A percentile compares a stretch with the other conserved stretches of the same genome.
These are phyloP conservation scores for Orchestes rusci DNA, from an alignment of 2,888 invertebrate species.

Conservation along the genomic window DNA sequence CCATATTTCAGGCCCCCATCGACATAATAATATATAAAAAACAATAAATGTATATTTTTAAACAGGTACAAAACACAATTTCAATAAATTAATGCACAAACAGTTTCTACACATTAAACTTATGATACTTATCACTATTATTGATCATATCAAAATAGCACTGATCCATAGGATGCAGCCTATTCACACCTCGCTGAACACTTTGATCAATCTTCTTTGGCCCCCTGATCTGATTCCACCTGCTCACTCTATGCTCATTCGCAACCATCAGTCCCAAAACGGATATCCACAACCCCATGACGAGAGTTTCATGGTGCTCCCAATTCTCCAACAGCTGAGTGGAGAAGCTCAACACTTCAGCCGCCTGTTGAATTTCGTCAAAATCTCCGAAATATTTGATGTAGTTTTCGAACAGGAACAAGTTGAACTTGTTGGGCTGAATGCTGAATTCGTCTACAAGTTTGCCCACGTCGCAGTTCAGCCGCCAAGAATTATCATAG, in stretches of 20 bases:
- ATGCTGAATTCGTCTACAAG: constrained; percentile 60
- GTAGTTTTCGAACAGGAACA: constrained; percentile 70
- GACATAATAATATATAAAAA: too few relatives aligned
- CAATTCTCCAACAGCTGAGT: constrained; percentile 58
- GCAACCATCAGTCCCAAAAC: constrained; percentile 65
- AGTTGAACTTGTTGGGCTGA: constrained; percentile 58
- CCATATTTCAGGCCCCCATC: too few relatives aligned
- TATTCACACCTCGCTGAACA: too few relatives aligned
- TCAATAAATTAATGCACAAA: too few relatives aligned
- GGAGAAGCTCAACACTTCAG: constrained; percentile 61
- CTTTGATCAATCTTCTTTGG: constrained; percentile 36
- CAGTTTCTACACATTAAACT: constrained; percentile 2
- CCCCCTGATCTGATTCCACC: constrained; percentile 68
- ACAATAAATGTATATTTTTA: too few relatives aligned
- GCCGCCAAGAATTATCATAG: constrained; percentile 40
- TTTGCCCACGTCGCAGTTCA: constrained; percentile 58
- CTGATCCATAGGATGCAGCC: constrained; percentile 30
- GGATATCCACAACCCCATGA: constrained; percentile 55
- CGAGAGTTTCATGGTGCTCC: constrained; percentile 44
- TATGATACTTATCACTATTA: constrained; percentile 9
- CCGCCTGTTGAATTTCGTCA: constrained; percentile 53
- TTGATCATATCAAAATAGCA: constrained; percentile 23
- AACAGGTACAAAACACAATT: too few relatives aligned
- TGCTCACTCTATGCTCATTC: constrained; percentile 59
- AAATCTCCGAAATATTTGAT: constrained; percentile 49